Base-by-base conservation (phyloP, 2,888 invertebrate genomes). In the Rambutsinella grinnellia region DNA sequence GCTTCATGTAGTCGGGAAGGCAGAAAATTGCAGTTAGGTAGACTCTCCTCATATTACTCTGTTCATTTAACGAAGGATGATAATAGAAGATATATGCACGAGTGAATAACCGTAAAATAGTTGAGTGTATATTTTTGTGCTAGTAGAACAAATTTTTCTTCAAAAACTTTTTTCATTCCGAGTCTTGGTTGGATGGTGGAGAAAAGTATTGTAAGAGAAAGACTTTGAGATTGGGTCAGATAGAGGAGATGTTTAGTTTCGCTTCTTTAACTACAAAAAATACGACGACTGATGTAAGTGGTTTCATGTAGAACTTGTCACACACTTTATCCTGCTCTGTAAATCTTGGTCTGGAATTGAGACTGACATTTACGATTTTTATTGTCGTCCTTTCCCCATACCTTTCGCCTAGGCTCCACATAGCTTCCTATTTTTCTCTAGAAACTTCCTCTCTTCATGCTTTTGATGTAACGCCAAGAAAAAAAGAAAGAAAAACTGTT, bases 301-400 rank as follows among this genome's bases (percentile, higher is more conserved):
- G 74, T 74, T 66, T 74, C 74, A 66, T 74, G 65, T 72, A 72
- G 58, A 72, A 72, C 57, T 72, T 72, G 72, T 72, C 72, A 65
- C 72, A 72, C 72, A 58, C 72, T 74, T 60, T 74, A 74, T 66
- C 66, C 74, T 24, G 21, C 60, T 74, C 61, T 66, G 10, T 74
- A 74, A 74, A 74, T 74, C 66, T 66, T 61, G 61, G 58, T 49
- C 61, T 58, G 61, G 61, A 74, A 74, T 74, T 54, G 74, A 74
- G 74, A 74, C 36, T 74, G 74, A 74, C 74, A 74, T 74, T 74
- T 74, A 66, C 74, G 74, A 74, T 74, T 74, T 66, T 74, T 66
- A 74, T 74, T 74, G 61, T 71, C 57, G 62, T 63, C 57, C 66
- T 66, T 36, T 36, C 13, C 21, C 36, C 15, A 15, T 28, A 13